Base-by-base conservation (phyloP, 2,888 invertebrate genomes). In the Augiades crinisus region DNA sequence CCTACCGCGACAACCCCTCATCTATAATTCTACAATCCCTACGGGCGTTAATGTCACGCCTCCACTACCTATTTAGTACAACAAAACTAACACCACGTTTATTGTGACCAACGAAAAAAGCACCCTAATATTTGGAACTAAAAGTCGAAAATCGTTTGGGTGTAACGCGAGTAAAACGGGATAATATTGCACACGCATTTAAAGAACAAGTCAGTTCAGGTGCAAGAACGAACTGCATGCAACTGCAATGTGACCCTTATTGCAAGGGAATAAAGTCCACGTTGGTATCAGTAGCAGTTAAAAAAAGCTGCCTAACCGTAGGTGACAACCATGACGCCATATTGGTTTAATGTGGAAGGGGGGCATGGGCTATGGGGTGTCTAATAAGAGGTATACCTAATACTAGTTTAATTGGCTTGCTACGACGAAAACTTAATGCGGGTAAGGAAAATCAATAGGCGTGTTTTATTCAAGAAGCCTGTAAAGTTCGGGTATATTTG, bases 301-400 rank as follows among this genome's bases (percentile, higher is more conserved):
- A 59, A 60, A 61, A 58, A 64, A 61, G 65, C 72, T 74, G 74
- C 63, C 58, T 60, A 65, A 67, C 71, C 72, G 64, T 77, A 89
- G 85, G 87, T 88, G 87, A 88, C 86, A 87, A 86, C 77, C 71
- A 71, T 77, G 80, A 78, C 84, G 88, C 88, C 88, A 89, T 89
- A 81, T 88, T 89, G 85, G 79, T 82, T 84, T 82, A 79, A 78
- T 72, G 67, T 71, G 70, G 73, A 10, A 64, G 63, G 72, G 62
- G 75, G 78, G 81, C 77, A 65, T n/a, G n/a, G n/a, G n/a, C 57
- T 65, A 70, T 72, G 72, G 85, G 85, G 84, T 78, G 81, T 74
- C 75, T 85, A 81, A 79, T 84, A 83, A 82, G 81, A 73, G 81
- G 81, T 83, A n/a, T n/a, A n/a, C n/a, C n/a, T 87, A 82, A 85